These are phyloP conservation scores for Drosophila infuscata DNA, from an alignment of 2,888 invertebrate genomes.

Conservation along the genomic window DNA sequence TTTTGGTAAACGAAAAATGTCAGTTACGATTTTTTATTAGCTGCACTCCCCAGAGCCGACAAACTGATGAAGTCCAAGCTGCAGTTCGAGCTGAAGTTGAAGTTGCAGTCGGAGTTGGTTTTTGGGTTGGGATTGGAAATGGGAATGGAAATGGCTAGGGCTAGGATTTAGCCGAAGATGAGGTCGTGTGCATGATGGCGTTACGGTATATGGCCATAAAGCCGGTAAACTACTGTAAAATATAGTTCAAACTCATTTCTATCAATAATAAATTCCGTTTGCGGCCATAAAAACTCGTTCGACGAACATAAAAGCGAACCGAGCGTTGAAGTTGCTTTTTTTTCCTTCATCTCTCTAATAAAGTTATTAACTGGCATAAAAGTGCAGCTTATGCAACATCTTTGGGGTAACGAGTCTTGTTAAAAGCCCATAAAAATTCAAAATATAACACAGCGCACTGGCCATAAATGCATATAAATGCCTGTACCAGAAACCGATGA, in stretches of 20 bases:
- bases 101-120: neutral
- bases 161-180: slow-evolving; percentile 48
- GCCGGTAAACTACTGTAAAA: slow-evolving; percentile 76
- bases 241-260: slow-evolving; percentile 78
- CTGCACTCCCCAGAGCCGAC: slow-evolving; percentile 31
- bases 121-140: neutral
- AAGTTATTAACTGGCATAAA: slow-evolving; percentile 77
- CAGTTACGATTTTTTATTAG: slow-evolving; percentile 84
- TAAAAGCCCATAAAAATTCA: slow-evolving; percentile 76
- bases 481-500: slow-evolving; percentile 60
- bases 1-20: slow-evolving; percentile 85
- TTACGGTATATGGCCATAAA: slow-evolving; percentile 77
- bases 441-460: slow-evolving; percentile 60
- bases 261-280: slow-evolving; percentile 70
- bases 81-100: slow-evolving; percentile 8
- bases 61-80: slow-evolving; percentile 15
- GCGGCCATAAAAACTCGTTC: slow-evolving; percentile 66
- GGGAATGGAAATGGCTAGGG: slow-evolving; percentile 35
- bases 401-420: slow-evolving; percentile 60
- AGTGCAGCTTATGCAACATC: slow-evolving; percentile 61
- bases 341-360: slow-evolving; percentile 52
- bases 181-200: slow-evolving; percentile 43
- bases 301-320: slow-evolving; percentile 49
- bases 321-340: slow-evolving; percentile 10
- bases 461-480: slow-evolving; percentile 77